phyloP scores from a whole-genome alignment of 2,888 invertebrate species.

The Cenopis cana region DNA sequence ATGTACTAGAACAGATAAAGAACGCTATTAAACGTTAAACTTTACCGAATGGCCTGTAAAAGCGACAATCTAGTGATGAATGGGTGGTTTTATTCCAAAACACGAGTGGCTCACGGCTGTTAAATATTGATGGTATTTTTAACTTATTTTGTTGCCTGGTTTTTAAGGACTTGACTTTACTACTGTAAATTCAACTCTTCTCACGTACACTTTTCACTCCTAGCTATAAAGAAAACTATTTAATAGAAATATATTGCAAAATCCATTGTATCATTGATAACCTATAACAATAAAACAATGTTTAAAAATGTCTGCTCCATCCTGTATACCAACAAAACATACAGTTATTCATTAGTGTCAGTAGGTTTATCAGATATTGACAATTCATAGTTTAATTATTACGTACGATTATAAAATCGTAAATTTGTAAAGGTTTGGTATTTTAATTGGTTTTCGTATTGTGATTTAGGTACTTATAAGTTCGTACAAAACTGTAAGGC shows the following conservation, averaged over 20 bases:
- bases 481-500: no score
- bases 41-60: slow-evolving; percentile 61
- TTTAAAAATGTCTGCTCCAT: no score
- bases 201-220: background rate
- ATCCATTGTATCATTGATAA: background rate
- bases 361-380: no score
- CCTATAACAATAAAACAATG: no score
- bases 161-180: background rate
- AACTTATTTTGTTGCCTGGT: slow-evolving; percentile 19
- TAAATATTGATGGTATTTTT: slow-evolving; percentile 27
- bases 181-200: background rate
- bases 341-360: no score
- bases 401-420: no score
- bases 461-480: no score
- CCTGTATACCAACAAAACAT: no score
- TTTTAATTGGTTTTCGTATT: no score
- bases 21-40: slow-evolving; percentile 56
- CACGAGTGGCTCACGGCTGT: slow-evolving; percentile 24
- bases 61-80: slow-evolving; percentile 54
- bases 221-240: background rate
- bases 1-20: slow-evolving; percentile 58
- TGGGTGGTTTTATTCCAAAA: slow-evolving; percentile 47
- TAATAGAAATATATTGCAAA: background rate
- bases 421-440: no score
- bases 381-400: no score